Base-by-base conservation (phyloP, 2,797 vertebrate species). In the Cirrhinus mrigala region DNA sequence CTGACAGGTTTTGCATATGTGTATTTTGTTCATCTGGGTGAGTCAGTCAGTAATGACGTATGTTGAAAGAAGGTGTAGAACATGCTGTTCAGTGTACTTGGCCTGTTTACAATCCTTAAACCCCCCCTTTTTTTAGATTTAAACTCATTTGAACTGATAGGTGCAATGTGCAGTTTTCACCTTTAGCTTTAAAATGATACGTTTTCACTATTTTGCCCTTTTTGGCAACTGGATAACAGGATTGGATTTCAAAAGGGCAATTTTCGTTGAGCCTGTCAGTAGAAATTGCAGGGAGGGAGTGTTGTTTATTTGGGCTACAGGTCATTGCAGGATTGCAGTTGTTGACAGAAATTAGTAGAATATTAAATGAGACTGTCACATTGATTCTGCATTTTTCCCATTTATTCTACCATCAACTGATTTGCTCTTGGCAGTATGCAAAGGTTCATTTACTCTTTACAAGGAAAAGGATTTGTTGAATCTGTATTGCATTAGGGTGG, bases 1-100 rank as follows among this genome's bases (percentile, higher is more conserved):
- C 29, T 7, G 74, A 68, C 22, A 48, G 58, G 52, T 60, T 79
- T 69, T 48, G 50, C 81, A 22, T 56, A 66, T 64, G 68, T 73
- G 40, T 85, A 54, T 86, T 78, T 88, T 79, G 77, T 73, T 48
- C 24, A 64, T 24, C 29, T 20, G 52, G 33, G 70, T 81, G 83
- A 77, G 80, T 87, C 80, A 83, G 56, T 37, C 9, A 48, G 81
- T 73, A 18, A 52, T 85, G 79, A 89, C 44, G 83, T 79, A 24
- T 66, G 33, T 40, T 44, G 29, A 60, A 80, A 62, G 27, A 60
- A 68, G 77, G 79, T 58, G 50, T 22, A 71, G 82, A 77, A 83
- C 81, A 58, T 27, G 82, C 4, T 54, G 80, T 87, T 87, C 56
- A 22, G 33, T 29, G 48, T 60, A 66, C 86, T 64, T 37, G 20